These are phyloP conservation scores for Prionace glauca DNA, from an alignment of 2,797 vertebrate genomes.

Conservation along the genomic window DNA sequence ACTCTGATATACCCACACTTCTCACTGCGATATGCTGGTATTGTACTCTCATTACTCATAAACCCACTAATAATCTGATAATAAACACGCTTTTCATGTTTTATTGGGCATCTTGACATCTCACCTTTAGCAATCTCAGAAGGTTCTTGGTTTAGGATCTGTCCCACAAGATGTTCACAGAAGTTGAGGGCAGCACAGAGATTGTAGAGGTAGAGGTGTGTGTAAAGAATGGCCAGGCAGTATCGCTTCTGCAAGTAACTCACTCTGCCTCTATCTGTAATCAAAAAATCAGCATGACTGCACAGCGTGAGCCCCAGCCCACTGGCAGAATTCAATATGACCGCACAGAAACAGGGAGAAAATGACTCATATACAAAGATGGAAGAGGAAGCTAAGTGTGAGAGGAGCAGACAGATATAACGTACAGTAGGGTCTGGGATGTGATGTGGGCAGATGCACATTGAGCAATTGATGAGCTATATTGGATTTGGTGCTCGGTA, in stretches of 20 bases:
- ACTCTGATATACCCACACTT: too few relatives aligned
- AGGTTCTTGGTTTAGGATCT: slow-evolving; percentile 54
- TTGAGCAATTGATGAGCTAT: not conserved
- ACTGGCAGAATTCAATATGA: not conserved
- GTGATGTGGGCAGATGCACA: not conserved
- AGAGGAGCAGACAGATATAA: not conserved
- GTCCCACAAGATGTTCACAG: slow-evolving; percentile 73
- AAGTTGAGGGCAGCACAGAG: slow-evolving; percentile 81
- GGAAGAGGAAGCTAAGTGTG: not conserved
- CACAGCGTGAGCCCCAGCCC: not conserved
- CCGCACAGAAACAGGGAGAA: not conserved
- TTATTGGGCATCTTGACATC: not conserved
- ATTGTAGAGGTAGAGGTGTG: slow-evolving; percentile 73
- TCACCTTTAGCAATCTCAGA: not conserved
- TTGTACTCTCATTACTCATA: not conserved
- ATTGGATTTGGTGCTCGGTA: too few relatives aligned
- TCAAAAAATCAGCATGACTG: slow-evolving; percentile 40
- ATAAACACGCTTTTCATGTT: not conserved
- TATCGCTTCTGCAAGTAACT: slow-evolving; percentile 72
- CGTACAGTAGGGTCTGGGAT: not conserved
- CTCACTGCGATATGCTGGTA: not conserved
- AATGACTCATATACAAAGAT: not conserved
- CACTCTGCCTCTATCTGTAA: slow-evolving; percentile 58
- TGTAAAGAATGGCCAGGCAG: slow-evolving; percentile 81
- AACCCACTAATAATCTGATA: too few relatives aligned